Base-by-base conservation (phyloP, 2,888 invertebrate species). In the Lepidochrysops patricia region DNA sequence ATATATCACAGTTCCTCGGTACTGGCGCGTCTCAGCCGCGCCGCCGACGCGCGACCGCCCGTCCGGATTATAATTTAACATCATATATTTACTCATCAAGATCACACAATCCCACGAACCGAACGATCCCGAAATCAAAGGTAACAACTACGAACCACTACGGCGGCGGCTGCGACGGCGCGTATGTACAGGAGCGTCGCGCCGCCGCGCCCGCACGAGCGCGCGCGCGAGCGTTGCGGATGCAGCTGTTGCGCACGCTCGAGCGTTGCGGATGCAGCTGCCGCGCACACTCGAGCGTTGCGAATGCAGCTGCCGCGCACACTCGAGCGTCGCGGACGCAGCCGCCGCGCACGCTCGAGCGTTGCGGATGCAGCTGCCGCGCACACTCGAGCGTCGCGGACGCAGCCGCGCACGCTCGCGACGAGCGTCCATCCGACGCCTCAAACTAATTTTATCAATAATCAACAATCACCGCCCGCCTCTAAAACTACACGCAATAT, bases 381-480 rank as follows among this genome's bases (percentile, higher is more conserved):
- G n/a, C n/a, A 12, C 48, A 23, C 48, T 19, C 57, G 37, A 52
- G 12, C 82, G 83, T 83, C 85, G n/a, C n/a, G n/a, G n/a, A n/a
- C n/a, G n/a, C n/a, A n/a, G n/a, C 25, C n/a, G 25, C 25, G n/a
- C n/a, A 12, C 48, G 48, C 48, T 19, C 37, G 32, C 13, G 48
- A 15, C 57, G 37, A 52, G 12, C 82, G 83, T 83, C 85, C 66
- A 74, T 79, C 84, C 81, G 80, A 82, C 82, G 82, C 81, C 85
- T 80, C 80, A 77, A 85, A 87, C 84, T 87, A 87, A 84, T 82
- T 83, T 86, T 84, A 83, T 85, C 89, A 89, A 88, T 88, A 88
- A 89, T 89, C 89, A 89, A 89, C 89, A 89, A 89, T 86, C 83
- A 84, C 81, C 86, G 84, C 82, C 82, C 85, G 77, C 77, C 82